Evolutionary conservation across 2,888 invertebrate species (phyloP).

Genomic region (Aphidoletes aphidimyza): DNA sequence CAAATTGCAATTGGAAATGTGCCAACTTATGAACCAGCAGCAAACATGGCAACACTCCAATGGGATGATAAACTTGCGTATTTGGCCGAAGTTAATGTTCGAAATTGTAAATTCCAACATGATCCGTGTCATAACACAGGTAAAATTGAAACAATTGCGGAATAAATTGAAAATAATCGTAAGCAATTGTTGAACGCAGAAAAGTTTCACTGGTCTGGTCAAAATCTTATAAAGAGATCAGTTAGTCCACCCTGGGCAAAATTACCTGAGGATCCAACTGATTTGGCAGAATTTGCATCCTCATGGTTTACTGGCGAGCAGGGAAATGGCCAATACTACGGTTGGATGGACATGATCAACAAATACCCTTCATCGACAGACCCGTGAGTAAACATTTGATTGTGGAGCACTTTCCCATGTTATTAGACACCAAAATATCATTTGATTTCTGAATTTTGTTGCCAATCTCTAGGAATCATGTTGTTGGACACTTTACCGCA

Average conservation of each 20-base stretch:
- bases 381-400: not conserved
- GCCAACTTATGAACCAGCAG: not conserved
- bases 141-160: no score
- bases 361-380: not conserved
- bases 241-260: not conserved
- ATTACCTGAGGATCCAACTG: not conserved
- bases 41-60: not conserved
- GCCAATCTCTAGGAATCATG: not conserved
- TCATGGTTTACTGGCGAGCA: not conserved
- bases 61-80: constrained; percentile 64
- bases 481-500: not conserved
- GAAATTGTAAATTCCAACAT: constrained; percentile 63
- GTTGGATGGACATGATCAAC: not conserved
- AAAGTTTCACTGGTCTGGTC: constrained; percentile 62
- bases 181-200: constrained; percentile 59
- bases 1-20: not conserved
- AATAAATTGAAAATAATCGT: not conserved
- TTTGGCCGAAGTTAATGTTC: constrained; percentile 63
- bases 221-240: constrained; percentile 59
- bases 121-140: constrained; percentile 64
- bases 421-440: no score
- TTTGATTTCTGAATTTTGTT: not conserved
- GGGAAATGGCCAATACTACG: not conserved
- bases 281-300: not conserved
- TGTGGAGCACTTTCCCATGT: not conserved